Conservation (phyloP, 2,797 vertebrate species). For the Halcyon badia region DNA sequence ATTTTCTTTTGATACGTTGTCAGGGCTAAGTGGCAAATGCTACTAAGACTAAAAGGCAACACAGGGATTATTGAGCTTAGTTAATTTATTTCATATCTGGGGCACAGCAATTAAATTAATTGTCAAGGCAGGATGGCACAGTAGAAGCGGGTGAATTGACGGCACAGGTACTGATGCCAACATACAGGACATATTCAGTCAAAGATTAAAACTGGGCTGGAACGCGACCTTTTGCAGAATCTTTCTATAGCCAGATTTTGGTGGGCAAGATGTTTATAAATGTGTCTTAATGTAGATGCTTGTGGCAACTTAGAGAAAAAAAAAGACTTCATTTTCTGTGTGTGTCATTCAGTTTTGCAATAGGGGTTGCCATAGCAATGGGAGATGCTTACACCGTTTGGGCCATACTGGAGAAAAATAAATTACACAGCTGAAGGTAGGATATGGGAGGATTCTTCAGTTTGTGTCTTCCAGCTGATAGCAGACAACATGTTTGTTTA, state of each 20-base stretch:
- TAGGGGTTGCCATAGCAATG: neutral
- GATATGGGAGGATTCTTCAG: neutral
- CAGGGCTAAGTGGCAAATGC: neutral
- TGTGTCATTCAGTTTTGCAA: neutral
- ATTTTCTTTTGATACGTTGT: neutral
- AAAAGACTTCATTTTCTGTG: neutral
- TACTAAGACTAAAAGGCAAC: neutral
- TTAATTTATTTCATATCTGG: neutral
- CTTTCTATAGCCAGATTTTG: neutral
- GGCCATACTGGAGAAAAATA: neutral
- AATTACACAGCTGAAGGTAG: neutral
- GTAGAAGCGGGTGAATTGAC: neutral
- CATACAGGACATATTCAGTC: neutral
- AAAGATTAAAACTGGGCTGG: neutral
- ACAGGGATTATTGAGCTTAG: neutral
- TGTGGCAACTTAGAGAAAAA: neutral
- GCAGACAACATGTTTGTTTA: neutral
- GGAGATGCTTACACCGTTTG: neutral
- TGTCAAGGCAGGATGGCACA: neutral
- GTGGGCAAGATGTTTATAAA: neutral
- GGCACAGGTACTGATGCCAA: neutral
- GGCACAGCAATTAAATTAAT: neutral
- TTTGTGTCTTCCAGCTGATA: neutral
- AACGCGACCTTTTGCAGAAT: neutral
- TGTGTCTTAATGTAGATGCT: neutral